Conservation (phyloP, 2,888 invertebrate genomes). For the Coleophora flavipennella region DNA sequence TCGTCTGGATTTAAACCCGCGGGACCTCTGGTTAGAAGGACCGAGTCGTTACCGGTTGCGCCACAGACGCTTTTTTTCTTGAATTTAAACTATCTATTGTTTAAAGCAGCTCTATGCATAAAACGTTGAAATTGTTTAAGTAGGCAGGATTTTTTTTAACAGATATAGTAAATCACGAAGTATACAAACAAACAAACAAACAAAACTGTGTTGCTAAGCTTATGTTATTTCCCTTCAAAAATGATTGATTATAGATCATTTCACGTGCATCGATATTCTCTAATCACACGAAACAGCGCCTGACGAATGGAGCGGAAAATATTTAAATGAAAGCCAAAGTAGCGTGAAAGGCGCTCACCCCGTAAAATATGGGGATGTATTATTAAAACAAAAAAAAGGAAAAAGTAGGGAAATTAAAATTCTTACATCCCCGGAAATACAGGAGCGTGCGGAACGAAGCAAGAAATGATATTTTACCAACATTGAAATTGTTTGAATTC, state of each 20-base stretch:
- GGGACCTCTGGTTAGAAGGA: too few relatives aligned
- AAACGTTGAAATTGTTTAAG: too few relatives aligned
- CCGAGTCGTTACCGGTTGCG: too few relatives aligned
- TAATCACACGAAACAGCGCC: conserved; percentile 56
- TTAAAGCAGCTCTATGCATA: too few relatives aligned
- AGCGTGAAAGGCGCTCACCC: conserved; percentile 46
- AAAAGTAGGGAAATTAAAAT: conserved; percentile 45
- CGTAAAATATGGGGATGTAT: conserved; percentile 63
- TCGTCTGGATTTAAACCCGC: too few relatives aligned
- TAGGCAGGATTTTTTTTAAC: too few relatives aligned
- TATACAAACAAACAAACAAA: too few relatives aligned
- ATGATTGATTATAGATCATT: conserved; percentile 17
- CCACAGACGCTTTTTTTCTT: too few relatives aligned
- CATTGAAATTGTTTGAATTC: conserved; percentile 39
- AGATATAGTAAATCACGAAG: too few relatives aligned
- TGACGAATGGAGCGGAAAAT: conserved; percentile 69
- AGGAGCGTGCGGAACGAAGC: conserved; percentile 48
- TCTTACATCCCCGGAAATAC: conserved; percentile 45
- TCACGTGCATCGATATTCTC: conserved; percentile 44
- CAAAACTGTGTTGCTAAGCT: too few relatives aligned
- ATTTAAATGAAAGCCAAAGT: conserved; percentile 68
- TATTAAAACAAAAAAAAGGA: conserved; percentile 33
- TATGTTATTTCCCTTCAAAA: conserved; percentile 5
- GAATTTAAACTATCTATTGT: too few relatives aligned
- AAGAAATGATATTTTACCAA: conserved; percentile 45